Evolutionary conservation across 2,797 vertebrate species (phyloP), one percentile per base, ranked within the genome.

Genomic region (Rhinatrema bivittatum): DNA sequence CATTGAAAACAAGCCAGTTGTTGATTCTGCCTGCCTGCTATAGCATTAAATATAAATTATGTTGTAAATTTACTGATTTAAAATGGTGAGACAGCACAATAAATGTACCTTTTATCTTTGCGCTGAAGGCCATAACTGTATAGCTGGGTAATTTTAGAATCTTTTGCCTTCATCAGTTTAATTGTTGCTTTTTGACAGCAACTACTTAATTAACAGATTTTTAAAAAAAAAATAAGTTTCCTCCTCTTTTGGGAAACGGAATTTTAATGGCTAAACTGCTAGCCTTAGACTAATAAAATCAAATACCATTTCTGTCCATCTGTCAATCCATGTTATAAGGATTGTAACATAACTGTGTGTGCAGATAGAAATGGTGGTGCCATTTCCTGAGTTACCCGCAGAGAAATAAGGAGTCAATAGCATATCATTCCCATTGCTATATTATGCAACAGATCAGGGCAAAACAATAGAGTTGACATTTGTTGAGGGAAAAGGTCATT

Each of bases 201-300:
- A 82, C 79, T 50, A 71, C 70, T 72, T 74, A 74, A 73, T 72
- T 74, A 74, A 73, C 31, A 48, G 61, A 71, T 82, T 82, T 82
- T 79, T 81, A 79, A 81, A 74, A 64, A 74, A 72, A 59, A 72
- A 76, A 53, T 68, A 67, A 61, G 65, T 42, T 74, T 80, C 76
- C 77, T 68, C 58, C 66, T 79, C 56, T 76, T 81, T 66, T 37
- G 70, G 77, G 80, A 81, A 84, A 84, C 75, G 65, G 69, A 72
- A 74, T 80, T 79, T 79, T 79, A 81, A 70, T 81, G 82, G 80
- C 81, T 85, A 82, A 82, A 68, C 75, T 72, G 56, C 72, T 84
- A 82, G 81, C 79, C 81, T 76, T 80, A 78, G 70, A 73, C 70
- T 76, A 79, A 80, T 76, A 69, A 76, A 74, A 70, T 66, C 72